Evolutionary conservation across 2,113 vertebrate species (phyloP).

Genomic region (Elanus axillaris): DNA sequence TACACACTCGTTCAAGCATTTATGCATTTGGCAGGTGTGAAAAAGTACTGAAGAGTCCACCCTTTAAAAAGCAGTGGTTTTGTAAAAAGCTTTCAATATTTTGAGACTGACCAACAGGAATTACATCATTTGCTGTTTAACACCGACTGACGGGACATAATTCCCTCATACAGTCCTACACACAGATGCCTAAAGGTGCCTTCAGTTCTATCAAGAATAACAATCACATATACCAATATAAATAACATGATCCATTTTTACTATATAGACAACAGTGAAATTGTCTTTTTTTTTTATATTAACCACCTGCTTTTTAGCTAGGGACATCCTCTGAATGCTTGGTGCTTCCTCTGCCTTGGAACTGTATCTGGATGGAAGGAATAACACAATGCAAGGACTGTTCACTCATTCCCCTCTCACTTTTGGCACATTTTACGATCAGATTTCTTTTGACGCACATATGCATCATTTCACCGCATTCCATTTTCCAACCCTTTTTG

Average conservation of each 20-base stretch:
- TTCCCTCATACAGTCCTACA: background rate
- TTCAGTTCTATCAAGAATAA: background rate
- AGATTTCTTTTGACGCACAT: background rate
- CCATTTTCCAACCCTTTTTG: background rate
- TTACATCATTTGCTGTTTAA: background rate
- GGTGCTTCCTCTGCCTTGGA: background rate
- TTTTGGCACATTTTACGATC: background rate
- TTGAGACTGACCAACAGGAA: background rate
- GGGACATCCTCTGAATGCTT: background rate
- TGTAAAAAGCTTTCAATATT: background rate
- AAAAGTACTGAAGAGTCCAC: background rate
- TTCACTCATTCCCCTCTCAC: background rate
- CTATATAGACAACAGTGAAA: background rate
- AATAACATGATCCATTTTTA: background rate
- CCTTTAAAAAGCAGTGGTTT: background rate
- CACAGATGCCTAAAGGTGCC: background rate
- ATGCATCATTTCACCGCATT: accelerated
- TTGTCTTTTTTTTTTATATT: background rate
- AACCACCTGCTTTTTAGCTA: background rate
- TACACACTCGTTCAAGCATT: background rate
- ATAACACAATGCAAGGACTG: background rate
- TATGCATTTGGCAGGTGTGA: background rate
- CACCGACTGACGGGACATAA: background rate
- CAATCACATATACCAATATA: background rate
- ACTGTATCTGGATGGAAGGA: background rate